A percentile compares a stretch with the other conserved stretches of the same genome.
Evolutionary conservation across 2,113 vertebrate genomes (phyloP).

Genomic region (Falcunculus frontatus): DNA sequence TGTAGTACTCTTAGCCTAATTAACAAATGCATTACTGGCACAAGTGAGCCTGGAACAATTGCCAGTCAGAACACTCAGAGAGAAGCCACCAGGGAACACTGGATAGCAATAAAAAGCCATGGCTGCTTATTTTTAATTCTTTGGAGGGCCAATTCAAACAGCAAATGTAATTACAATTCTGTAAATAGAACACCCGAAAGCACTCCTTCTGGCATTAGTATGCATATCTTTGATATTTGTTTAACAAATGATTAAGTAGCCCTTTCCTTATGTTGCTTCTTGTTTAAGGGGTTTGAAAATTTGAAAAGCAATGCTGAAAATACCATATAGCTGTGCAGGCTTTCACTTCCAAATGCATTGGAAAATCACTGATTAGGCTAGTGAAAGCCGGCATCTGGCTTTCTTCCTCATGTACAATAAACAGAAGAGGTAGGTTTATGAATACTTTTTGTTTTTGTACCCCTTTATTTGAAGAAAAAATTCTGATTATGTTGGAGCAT

Average conservation of each 20-base stretch:
- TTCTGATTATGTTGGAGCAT: neutral
- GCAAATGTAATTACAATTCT: slow-evolving; percentile 71
- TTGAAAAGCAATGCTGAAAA: neutral
- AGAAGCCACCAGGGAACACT: slow-evolving; percentile 48
- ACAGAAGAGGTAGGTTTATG: neutral
- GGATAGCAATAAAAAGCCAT: slow-evolving; percentile 40
- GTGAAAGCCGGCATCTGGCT: neutral
- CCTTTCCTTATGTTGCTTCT: slow-evolving; percentile 34
- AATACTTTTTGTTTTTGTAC: neutral
- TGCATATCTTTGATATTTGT: slow-evolving; percentile 59
- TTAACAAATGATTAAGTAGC: slow-evolving; percentile 59
- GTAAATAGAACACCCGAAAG: slow-evolving; percentile 65
- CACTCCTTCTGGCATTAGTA: slow-evolving; percentile 58
- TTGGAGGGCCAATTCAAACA: slow-evolving; percentile 65
- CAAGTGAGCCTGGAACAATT: slow-evolving; percentile 39
- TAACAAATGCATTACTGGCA: slow-evolving; percentile 5
- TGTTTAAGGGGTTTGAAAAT: slow-evolving; percentile 32
- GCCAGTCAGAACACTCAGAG: slow-evolving; percentile 25
- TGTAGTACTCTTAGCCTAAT: slow-evolving; percentile 11
- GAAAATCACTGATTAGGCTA: neutral
- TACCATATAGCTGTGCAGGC: neutral
- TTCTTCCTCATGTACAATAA: neutral
- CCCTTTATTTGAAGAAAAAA: neutral
- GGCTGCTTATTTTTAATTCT: slow-evolving; percentile 59
- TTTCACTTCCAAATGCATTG: neutral